Percentiles rank a stretch among this genome's conserved stretches.
Conservation (phyloP, 2,888 invertebrate species). For the Atherix ibis region DNA sequence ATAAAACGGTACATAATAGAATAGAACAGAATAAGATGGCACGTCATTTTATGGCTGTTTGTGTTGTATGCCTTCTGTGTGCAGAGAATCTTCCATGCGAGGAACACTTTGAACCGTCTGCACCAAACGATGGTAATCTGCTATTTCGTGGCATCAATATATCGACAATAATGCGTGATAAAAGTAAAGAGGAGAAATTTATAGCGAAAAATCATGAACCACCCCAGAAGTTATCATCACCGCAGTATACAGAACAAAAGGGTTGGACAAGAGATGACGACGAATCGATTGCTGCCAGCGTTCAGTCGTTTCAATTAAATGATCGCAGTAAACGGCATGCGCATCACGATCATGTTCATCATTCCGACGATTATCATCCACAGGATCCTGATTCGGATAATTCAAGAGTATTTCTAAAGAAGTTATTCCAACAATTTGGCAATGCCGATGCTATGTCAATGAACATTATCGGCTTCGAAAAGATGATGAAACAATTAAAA, state of each 20-base stretch:
- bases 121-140: neutral
- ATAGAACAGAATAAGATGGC: constrained; percentile 33
- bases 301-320: too few species aligned
- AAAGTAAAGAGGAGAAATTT: too few species aligned
- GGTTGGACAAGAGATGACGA: constrained; percentile 14
- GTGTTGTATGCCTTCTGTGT: constrained; percentile 66
- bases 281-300: constrained; percentile 4
- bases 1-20: too few species aligned
- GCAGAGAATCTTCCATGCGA: constrained; percentile 62
- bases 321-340: constrained; percentile 23
- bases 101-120: constrained; percentile 42
- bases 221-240: neutral
- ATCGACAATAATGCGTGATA: neutral
- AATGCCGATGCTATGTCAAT: constrained; percentile 44
- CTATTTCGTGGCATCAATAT: neutral
- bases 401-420: constrained; percentile 44
- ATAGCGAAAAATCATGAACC: too few species aligned
- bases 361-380: constrained; percentile 13
- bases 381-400: constrained; percentile 27
- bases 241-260: constrained; percentile 7
- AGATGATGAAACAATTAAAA: constrained; percentile 43
- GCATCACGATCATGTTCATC: constrained; percentile 18
- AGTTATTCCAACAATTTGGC: constrained; percentile 51
- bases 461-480: constrained; percentile 49
- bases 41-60: constrained; percentile 59